Conservation (phyloP, 2,797 vertebrate species). For the Melanotaenia boesemani region DNA sequence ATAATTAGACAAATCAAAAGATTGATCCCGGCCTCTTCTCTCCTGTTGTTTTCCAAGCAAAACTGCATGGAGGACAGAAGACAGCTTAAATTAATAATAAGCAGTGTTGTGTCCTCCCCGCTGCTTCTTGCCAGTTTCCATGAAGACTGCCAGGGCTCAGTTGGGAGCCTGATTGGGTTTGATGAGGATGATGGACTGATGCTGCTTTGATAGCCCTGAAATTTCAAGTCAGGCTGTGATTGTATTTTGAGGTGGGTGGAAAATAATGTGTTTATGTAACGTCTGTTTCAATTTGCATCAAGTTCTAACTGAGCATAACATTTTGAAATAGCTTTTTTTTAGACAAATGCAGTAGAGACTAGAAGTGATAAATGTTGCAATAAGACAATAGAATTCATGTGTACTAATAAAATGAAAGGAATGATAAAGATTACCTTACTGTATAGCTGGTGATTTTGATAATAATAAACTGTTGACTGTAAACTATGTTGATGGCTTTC, state of each 20-base stretch:
- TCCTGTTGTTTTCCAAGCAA: conserved; percentile 43
- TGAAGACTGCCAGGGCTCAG: conserved; percentile 47
- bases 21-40: conserved; percentile 25
- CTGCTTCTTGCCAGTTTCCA: conserved; percentile 28
- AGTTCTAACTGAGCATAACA: conserved; percentile 46
- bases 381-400: conserved; percentile 35
- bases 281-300: conserved; percentile 57
- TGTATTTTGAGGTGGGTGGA: conserved; percentile 36
- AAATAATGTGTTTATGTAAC: conserved; percentile 48
- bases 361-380: conserved; percentile 41
- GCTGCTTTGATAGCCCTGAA: conserved; percentile 61
- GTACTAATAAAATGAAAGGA: conserved; percentile 42
- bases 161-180: conserved; percentile 64
- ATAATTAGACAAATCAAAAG: conserved; percentile 55
- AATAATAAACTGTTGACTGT: conserved; percentile 51
- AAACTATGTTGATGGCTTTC: conserved; percentile 55
- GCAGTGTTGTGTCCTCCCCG: conserved; percentile 32
- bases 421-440: conserved; percentile 57
- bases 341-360: conserved; percentile 46
- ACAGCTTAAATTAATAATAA: conserved; percentile 37
- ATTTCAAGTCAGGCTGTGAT: conserved; percentile 46
- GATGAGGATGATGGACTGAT: conserved; percentile 68
- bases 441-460: conserved; percentile 72
- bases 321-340: conserved; percentile 44
- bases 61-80: conserved; percentile 19